Conservation (phyloP, 2,113 vertebrate species). For the Anoura caudifer region DNA sequence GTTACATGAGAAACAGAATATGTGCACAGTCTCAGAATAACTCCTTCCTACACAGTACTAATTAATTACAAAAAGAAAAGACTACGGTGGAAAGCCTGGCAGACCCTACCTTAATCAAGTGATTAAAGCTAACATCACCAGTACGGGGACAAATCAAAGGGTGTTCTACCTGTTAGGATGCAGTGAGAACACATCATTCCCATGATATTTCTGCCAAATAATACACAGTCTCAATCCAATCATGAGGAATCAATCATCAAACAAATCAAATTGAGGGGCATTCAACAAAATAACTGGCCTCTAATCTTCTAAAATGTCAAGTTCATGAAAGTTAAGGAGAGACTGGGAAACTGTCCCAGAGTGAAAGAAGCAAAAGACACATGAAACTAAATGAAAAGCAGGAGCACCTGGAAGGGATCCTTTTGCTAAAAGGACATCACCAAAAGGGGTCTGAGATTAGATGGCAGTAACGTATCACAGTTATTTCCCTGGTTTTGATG, state of each 20-base stretch:
- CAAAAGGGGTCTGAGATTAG: background rate
- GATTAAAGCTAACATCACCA: background rate
- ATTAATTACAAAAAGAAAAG: background rate
- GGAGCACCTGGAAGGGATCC: background rate
- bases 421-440: background rate
- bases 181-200: background rate
- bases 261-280: background rate
- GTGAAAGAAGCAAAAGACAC: background rate
- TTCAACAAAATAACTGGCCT: background rate
- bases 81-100: background rate
- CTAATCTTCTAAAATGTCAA: background rate
- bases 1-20: background rate
- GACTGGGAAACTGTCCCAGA: background rate
- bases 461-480: too few species aligned
- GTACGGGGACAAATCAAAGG: background rate
- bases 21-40: background rate
- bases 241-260: background rate
- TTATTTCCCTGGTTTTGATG: background rate
- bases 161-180: background rate
- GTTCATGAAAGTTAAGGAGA: background rate
- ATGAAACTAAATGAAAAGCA: background rate
- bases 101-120: background rate
- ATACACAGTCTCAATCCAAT: background rate
- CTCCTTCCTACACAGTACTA: background rate
- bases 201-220: background rate